Evolutionary conservation across 2,113 vertebrate species (phyloP).

Genomic region (Melanostigma gelatinosum): DNA sequence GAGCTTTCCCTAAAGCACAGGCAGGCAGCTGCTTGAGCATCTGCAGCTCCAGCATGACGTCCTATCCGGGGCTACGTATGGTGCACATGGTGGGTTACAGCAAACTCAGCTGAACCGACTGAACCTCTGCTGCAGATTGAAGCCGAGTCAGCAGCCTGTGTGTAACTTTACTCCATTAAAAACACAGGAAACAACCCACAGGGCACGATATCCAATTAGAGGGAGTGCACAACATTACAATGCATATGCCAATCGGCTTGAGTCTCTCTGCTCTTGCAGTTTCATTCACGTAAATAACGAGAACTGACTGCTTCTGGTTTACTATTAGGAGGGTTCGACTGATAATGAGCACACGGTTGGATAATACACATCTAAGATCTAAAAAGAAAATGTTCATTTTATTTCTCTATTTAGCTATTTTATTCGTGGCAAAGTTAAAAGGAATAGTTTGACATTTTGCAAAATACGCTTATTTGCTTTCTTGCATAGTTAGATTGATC

Average conservation of each 20-base stretch:
- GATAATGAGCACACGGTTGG: not conserved
- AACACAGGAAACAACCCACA: conserved; percentile 65
- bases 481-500: not conserved
- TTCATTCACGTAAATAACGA: conserved; percentile 4
- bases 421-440: not conserved
- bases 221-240: conserved; percentile 43
- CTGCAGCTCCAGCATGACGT: conserved; percentile 15
- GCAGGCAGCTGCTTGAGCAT: conserved; percentile 1
- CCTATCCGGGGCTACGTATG: not conserved
- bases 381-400: no score
- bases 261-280: conserved; percentile 12
- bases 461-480: not conserved
- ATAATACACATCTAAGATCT: not conserved
- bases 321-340: not conserved
- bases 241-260: conserved; percentile 16
- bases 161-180: conserved; percentile 33
- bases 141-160: conserved; percentile 52
- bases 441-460: not conserved
- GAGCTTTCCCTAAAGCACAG: conserved; percentile 15
- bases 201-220: conserved; percentile 62
- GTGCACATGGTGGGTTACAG: conserved; percentile 20
- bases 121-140: conserved; percentile 38
- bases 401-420: not conserved
- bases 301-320: not conserved
- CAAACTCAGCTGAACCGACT: conserved; percentile 53